Conservation (phyloP, 2,797 vertebrate species). For the Diplodus puntazzo region DNA sequence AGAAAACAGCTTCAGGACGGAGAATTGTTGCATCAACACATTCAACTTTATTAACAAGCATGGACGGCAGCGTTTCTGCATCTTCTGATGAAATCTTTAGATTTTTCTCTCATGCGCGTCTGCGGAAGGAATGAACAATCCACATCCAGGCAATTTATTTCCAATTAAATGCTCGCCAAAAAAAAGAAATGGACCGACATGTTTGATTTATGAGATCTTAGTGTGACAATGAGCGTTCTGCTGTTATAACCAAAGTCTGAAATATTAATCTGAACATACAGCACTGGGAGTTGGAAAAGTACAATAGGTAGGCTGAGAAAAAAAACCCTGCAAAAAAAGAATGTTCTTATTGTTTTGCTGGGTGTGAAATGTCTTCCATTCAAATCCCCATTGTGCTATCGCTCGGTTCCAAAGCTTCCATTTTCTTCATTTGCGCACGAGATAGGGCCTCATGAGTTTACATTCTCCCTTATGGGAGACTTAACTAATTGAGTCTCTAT, state of each 20-base stretch:
- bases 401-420: constrained; percentile 43
- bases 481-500: constrained; percentile 68
- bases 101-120: constrained; percentile 17
- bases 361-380: constrained; percentile 61
- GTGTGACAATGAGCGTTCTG: constrained; percentile 46
- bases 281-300: constrained; percentile 39
- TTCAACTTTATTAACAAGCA: constrained; percentile 27
- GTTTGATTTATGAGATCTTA: constrained; percentile 61
- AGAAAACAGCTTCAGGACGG: constrained; percentile 30
- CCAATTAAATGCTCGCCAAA: constrained; percentile 35
- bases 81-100: constrained; percentile 29
- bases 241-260: constrained; percentile 49
- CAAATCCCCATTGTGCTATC: constrained; percentile 55
- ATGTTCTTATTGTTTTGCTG: constrained; percentile 54
- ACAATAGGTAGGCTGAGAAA: constrained; percentile 44
- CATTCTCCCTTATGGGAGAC: constrained; percentile 48
- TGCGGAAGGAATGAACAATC: constrained; percentile 30
- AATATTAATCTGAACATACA: constrained; percentile 64
- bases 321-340: constrained; percentile 42
- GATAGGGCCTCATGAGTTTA: constrained; percentile 58
- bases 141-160: constrained; percentile 29
- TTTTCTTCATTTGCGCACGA: constrained; percentile 52
- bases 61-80: constrained; percentile 9
- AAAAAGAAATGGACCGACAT: constrained; percentile 27
- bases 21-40: constrained; percentile 42